These are phyloP conservation scores for Psettodes erumei DNA, from an alignment of 2,113 vertebrate genomes.

Conservation along the genomic window DNA sequence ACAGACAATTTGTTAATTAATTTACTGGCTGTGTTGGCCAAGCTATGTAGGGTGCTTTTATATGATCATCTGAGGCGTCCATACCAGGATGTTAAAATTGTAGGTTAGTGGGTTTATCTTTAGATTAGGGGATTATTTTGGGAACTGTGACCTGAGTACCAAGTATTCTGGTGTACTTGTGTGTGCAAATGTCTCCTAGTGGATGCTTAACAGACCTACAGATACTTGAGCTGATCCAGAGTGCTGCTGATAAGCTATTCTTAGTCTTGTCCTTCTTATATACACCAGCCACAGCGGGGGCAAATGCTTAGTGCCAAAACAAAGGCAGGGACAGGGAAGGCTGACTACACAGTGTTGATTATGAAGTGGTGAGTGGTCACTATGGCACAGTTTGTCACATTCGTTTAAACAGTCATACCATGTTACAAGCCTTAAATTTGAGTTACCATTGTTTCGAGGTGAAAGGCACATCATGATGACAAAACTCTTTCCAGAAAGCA, in stretches of 20 bases:
- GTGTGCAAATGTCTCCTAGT: constrained; percentile 17
- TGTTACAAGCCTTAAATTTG: constrained; percentile 7
- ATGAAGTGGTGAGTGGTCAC: constrained; percentile 12
- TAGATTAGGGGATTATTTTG: not conserved
- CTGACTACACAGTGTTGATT: constrained; percentile 12
- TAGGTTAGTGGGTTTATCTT: constrained; percentile 1
- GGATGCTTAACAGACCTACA: constrained; percentile 51
- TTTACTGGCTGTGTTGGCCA: constrained; percentile 2
- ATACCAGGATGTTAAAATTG: not conserved
- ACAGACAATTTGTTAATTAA: no score
- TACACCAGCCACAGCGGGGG: constrained; percentile 20
- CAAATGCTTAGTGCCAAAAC: constrained; percentile 20
- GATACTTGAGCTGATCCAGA: constrained; percentile 52
- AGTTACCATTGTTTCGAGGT: constrained; percentile 16
- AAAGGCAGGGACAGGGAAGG: constrained; percentile 34
- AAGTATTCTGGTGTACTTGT: constrained; percentile 1
- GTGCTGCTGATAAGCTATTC: constrained; percentile 64
- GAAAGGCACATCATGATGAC: constrained; percentile 17
- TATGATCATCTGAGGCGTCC: not conserved
- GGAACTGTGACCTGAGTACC: not conserved
- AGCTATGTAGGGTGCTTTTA: not conserved
- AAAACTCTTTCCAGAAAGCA: constrained; percentile 17
- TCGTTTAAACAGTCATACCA: constrained; percentile 6
- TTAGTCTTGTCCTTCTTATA: constrained; percentile 62
- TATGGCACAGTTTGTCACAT: constrained; percentile 14